These are phyloP conservation scores for Alcedo atthis DNA, from an alignment of 2,797 vertebrate species.

Conservation along the genomic window DNA sequence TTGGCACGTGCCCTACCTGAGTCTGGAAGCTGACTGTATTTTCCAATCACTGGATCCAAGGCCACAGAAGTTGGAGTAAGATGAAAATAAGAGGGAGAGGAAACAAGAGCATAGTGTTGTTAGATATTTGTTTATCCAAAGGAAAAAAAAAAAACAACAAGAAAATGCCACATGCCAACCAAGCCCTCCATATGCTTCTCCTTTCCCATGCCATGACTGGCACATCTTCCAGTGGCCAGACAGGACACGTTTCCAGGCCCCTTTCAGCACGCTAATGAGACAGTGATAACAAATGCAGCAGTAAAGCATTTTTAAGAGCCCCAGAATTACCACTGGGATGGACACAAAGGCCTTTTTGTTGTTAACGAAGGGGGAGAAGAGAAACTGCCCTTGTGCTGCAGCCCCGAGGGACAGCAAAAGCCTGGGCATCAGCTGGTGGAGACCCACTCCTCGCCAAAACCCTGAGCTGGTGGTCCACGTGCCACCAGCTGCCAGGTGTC, in stretches of 20 bases:
- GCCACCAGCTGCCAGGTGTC: background rate
- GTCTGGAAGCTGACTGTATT: constrained; percentile 83
- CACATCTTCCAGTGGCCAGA: background rate
- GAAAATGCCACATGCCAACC: background rate
- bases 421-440: background rate
- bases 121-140: background rate
- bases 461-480: background rate
- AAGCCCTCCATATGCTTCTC: background rate
- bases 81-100: background rate
- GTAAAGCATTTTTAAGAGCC: background rate
- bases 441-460: background rate
- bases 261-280: constrained; percentile 54
- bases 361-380: background rate
- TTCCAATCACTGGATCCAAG: constrained; percentile 79
- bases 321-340: constrained; percentile 38
- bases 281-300: background rate
- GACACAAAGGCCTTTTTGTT: constrained; percentile 59
- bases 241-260: background rate
- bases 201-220: background rate
- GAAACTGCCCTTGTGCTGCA: background rate
- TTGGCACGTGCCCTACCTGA: constrained; percentile 71
- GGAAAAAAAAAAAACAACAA: background rate
- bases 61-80: background rate
- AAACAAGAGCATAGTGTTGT: background rate
- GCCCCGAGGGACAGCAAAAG: background rate